These are phyloP conservation scores for Hydropsyche tenuis DNA, from an alignment of 1,140 invertebrate genomes.

Conservation along the genomic window DNA sequence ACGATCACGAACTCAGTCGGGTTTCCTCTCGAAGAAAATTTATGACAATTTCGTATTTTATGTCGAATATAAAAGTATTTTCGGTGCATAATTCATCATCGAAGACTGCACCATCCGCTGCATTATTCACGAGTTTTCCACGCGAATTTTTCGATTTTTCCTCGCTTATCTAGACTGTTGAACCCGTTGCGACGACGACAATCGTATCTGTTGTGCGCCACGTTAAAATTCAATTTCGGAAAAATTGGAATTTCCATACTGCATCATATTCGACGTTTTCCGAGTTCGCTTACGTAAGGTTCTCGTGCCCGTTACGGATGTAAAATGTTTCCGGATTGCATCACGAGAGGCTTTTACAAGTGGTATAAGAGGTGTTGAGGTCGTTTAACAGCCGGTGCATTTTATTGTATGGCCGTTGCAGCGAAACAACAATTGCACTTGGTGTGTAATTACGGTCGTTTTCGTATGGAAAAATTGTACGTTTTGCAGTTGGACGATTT, in stretches of 20 bases:
- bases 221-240: slow-evolving; percentile 1
- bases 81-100: not conserved
- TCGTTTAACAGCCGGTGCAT: too few relatives aligned
- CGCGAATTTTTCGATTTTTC: not conserved
- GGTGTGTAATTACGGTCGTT: too few relatives aligned
- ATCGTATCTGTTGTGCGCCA: slow-evolving; percentile 2
- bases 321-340: too few relatives aligned
- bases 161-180: not conserved
- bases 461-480: too few relatives aligned
- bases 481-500: too few relatives aligned
- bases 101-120: not conserved
- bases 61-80: not conserved
- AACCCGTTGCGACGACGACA: not conserved
- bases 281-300: not conserved
- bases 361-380: too few relatives aligned
- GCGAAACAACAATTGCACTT: too few relatives aligned
- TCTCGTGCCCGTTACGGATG: not conserved
- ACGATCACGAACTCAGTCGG: too few relatives aligned
- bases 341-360: too few relatives aligned
- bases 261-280: not conserved
- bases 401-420: too few relatives aligned
- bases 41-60: too few relatives aligned
- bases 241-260: not conserved
- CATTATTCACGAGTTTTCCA: slow-evolving; percentile 16
- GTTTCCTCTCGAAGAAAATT: too few relatives aligned